These are phyloP conservation scores for Mythimna pallens DNA, from an alignment of 2,888 invertebrate species.

Conservation along the genomic window DNA sequence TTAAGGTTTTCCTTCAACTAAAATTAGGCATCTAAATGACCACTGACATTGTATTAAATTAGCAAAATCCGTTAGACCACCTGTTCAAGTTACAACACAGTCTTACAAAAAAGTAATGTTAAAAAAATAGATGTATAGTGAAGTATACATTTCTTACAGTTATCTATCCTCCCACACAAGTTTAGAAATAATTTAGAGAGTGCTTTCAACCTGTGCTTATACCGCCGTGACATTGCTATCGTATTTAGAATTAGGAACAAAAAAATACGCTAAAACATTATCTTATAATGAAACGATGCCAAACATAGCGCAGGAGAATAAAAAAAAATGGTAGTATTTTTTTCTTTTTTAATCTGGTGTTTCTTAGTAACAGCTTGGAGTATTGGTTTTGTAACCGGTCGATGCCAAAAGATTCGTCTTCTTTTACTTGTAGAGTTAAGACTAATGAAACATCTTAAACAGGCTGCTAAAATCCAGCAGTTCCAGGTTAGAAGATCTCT, in stretches of 20 bases:
- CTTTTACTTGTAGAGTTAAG: too few relatives aligned
- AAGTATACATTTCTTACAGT: slow-evolving; percentile 20
- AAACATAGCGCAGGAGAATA: too few relatives aligned
- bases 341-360: too few relatives aligned
- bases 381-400: too few relatives aligned
- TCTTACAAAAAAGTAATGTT: not conserved
- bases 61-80: slow-evolving; percentile 5
- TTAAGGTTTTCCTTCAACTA: not conserved
- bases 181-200: slow-evolving; percentile 36
- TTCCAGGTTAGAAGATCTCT: not conserved
- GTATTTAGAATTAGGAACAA: slow-evolving; percentile 1
- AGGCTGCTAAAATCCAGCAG: too few relatives aligned
- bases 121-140: not conserved
- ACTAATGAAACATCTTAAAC: too few relatives aligned
- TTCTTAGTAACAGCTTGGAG: too few relatives aligned
- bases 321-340: too few relatives aligned
- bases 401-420: too few relatives aligned
- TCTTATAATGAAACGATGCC: too few relatives aligned
- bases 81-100: not conserved
- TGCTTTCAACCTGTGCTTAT: slow-evolving; percentile 43
- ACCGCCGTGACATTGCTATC: slow-evolving; percentile 38
- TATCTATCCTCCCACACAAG: slow-evolving; percentile 32
- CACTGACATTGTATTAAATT: not conserved
- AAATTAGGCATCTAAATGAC: not conserved
- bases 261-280: slow-evolving; percentile 9